Conservation (phyloP, 2,888 invertebrate genomes). For the Tridacna crocea region DNA sequence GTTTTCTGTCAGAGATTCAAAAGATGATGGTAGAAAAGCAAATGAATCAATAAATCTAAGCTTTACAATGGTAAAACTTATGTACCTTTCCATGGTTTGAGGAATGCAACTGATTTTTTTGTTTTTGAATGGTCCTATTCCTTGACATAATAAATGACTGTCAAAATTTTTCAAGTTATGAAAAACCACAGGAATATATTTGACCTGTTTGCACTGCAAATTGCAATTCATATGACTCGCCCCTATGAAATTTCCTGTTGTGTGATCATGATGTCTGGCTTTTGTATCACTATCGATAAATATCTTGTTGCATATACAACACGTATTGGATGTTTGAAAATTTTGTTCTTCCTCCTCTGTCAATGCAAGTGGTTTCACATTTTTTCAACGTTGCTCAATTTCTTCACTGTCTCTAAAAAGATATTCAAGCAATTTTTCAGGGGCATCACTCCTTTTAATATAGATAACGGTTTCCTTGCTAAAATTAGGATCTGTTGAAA, state of each 20-base stretch:
- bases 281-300: not conserved
- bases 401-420: constrained; percentile 30
- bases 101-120: constrained; percentile 32
- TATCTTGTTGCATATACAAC: constrained; percentile 10
- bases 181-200: constrained; percentile 37
- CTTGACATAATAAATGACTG: constrained; percentile 28
- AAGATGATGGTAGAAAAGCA: no score
- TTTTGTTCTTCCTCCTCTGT: not conserved
- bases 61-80: no score
- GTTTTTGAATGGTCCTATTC: constrained; percentile 34
- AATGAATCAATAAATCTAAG: no score
- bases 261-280: constrained; percentile 42
- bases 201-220: constrained; percentile 25
- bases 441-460: constrained; percentile 4
- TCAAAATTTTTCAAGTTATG: constrained; percentile 44
- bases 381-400: constrained; percentile 29
- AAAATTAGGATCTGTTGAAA: constrained; percentile 14
- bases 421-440: constrained; percentile 6
- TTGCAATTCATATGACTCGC: no score
- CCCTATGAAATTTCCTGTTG: no score
- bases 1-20: no score
- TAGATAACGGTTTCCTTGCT: constrained; percentile 23
- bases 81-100: no score
- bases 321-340: constrained; percentile 50
- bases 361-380: constrained; percentile 28